Evolutionary conservation across 2,888 invertebrate genomes (phyloP), one percentile per base, ranked within the genome.

Genomic region (Sinopyrophorus schimmeli): DNA sequence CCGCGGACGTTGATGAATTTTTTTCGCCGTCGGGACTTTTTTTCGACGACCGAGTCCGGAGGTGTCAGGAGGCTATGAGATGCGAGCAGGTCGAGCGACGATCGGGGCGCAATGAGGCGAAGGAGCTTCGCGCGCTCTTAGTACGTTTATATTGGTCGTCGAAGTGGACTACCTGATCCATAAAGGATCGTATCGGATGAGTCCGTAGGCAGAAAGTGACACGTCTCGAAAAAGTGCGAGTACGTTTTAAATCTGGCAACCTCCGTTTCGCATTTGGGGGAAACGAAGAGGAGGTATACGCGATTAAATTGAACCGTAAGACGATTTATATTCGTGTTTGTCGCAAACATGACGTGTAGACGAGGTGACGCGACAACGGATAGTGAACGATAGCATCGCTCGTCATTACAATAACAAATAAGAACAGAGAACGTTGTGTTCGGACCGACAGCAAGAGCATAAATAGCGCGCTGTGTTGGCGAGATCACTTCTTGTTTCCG

Each of bases 331-430:
- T 49, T 54, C 46, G 50, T 47, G 50, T 58, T 61, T 62, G 64
- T 63, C 63, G 59, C 57, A 61, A 62, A 66, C 66, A 66, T 66
- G 68, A 68, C 66, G 60, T 62, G 65, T 64, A 63, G 66, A 68
- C 67, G 67, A 67, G 67, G 60, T 61, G 59, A 65, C 67, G 66
- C 64, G 69, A 68, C 69, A 68, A 61, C 65, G 65, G 65, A 67
- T 68, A 66, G 64, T 62, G 62, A 56, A 63, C 58, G 70, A 71
- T 70, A 69, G 59, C 67, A 72, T 72, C 72, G 64, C 62, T 66
- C 68, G 68, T 70, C 71, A 71, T 72, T 72, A 72, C 69, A 72
- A 72, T 72, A 72, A 71, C 72, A 71, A 72, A 72, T 72, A 72
- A 71, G 71, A 68, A 70, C 69, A 70, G 67, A 66, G 65, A 68